These are phyloP conservation scores for Cheirogaleus medius DNA, from an alignment of 2,113 vertebrate species.

Conservation along the genomic window DNA sequence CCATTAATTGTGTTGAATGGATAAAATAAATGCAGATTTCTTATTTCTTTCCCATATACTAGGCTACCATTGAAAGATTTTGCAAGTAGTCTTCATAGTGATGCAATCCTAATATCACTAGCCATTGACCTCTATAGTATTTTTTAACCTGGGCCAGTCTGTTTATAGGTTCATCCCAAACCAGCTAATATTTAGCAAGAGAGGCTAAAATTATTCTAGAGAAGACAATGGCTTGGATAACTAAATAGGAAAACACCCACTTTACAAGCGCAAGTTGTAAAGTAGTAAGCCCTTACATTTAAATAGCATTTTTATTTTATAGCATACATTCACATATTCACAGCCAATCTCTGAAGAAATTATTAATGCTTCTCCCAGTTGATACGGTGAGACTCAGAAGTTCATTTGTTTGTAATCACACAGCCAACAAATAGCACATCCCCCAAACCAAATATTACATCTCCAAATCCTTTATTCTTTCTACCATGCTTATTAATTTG, in stretches of 20 bases:
- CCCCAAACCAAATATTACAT: not conserved
- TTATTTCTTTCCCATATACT: not conserved
- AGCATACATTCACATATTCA: not conserved
- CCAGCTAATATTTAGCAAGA: not conserved
- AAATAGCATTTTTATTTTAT: slow-evolving; percentile 5
- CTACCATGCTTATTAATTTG: not conserved
- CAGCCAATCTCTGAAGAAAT: not conserved
- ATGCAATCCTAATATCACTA: not conserved
- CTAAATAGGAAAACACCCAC: not conserved
- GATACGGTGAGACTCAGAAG: not conserved
- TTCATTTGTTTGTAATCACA: slow-evolving; percentile 36
- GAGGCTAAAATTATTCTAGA: slow-evolving; percentile 18
- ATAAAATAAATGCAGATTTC: not conserved
- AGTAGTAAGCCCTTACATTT: slow-evolving; percentile 22
- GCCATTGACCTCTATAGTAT: not conserved
- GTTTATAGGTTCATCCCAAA: not conserved
- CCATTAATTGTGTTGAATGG: not conserved
- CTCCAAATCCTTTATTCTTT: slow-evolving; percentile 21
- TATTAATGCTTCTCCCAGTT: slow-evolving; percentile 23
- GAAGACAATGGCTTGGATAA: not conserved
- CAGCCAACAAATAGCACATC: not conserved
- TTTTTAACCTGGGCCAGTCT: not conserved
- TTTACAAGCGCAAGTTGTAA: not conserved
- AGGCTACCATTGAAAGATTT: not conserved
- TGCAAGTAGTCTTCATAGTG: not conserved